Evolutionary conservation across 2,113 vertebrate species (phyloP), one percentile per base, ranked within the genome.

Genomic region (Forbesichthys papilliferus): DNA sequence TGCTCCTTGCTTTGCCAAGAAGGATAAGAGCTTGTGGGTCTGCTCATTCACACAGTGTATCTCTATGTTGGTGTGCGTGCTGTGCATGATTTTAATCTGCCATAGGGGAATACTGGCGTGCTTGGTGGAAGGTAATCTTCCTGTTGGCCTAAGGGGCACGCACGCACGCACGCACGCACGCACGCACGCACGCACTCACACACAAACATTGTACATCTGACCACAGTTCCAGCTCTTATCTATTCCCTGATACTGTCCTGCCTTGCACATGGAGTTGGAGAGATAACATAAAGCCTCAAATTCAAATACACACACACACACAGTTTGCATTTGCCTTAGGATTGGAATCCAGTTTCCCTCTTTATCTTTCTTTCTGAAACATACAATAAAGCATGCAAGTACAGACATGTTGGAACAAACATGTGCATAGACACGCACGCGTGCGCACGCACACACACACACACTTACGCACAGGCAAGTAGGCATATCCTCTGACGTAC

Each of bases 281-380:
- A 53, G 89, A 90, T 90, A 87, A 61, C 53, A 89, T 87, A 86
- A 36, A 75, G 80, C 72, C 75, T 65, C 36, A 67, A 66, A 68
- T 77, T 78, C 52, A 78, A 69, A 80, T 78, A 20, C 59, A 48
- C 54, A 60, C 56, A 67, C 63, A 56, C 36, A 56, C 48, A 14
- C 11, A 34, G 48, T 16, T 53, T 14, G 52, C 52, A 53, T 53
- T 53, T 14, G 52, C 52, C 12, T 53, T 13, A 53, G 52, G 2
- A 14, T 53, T 53, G 6, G 6, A 14, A n/a, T 53, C 4, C 51
- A 13, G 51, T 52, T 14, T n/a, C 52, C 7, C 52, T 53, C 14
- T 53, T 13, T 53, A 14, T 53, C 52, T 42, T 42, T 42, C 36
- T 42, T 42, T 42, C 36, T 8, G 4, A 42, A 42, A 42, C 36